Percentiles rank a stretch among this genome's conserved stretches.
These are phyloP conservation scores for Sarotherodon lohbergeri DNA, from an alignment of 2,113 vertebrate species.

Conservation along the genomic window DNA sequence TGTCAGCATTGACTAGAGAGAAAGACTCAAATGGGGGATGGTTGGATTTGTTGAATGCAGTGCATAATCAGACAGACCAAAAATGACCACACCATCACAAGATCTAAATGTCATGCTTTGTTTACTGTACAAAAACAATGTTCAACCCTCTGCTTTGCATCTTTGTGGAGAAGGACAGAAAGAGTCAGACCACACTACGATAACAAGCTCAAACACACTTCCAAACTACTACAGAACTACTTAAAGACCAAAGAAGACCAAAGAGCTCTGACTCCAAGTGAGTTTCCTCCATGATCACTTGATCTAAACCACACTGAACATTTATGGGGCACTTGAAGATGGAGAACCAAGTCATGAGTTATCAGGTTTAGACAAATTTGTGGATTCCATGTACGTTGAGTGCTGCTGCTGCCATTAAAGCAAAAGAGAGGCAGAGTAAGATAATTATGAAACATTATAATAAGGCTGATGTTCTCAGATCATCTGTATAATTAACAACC, in stretches of 20 bases:
- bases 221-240: not conserved
- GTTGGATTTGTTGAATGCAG: not conserved
- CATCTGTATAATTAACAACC: not conserved
- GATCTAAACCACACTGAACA: not conserved
- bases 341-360: not conserved
- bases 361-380: not conserved
- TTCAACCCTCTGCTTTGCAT: not conserved
- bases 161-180: not conserved
- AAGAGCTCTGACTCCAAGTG: not conserved
- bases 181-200: not conserved
- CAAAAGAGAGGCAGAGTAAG: not conserved
- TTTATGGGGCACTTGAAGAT: not conserved
- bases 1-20: not conserved
- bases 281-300: not conserved
- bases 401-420: not conserved
- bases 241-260: not conserved
- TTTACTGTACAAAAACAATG: not conserved
- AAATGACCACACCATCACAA: not conserved
- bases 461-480: not conserved
- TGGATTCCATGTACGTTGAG: not conserved
- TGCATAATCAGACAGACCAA: not conserved
- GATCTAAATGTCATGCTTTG: not conserved
- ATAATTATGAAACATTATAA: not conserved
- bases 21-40: not conserved
- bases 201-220: not conserved